Conservation (phyloP, 2,797 vertebrate species). For the Smutsia temminckii region DNA sequence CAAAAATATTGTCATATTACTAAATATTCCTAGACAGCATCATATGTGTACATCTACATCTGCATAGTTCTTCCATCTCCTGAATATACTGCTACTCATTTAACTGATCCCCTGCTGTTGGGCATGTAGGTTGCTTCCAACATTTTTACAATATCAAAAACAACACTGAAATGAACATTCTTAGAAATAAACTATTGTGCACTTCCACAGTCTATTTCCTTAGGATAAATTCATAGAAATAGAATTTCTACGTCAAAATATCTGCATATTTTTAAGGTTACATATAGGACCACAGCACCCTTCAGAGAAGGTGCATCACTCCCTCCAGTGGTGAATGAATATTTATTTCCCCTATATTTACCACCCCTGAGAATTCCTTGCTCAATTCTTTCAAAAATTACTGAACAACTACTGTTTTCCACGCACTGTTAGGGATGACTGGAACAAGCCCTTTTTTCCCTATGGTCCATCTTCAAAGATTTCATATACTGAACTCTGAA, state of each 20-base stretch:
- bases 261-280: background rate
- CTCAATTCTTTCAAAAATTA: background rate
- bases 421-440: background rate
- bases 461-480: background rate
- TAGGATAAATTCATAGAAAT: background rate
- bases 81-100: background rate
- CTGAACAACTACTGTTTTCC: background rate
- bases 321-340: background rate
- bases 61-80: background rate
- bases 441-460: background rate
- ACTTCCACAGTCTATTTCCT: background rate
- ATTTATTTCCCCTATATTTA: background rate
- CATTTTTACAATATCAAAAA: background rate
- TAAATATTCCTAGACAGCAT: background rate
- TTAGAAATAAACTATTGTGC: background rate
- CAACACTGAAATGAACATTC: background rate
- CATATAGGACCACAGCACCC: background rate
- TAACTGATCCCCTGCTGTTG: background rate
- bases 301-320: background rate
- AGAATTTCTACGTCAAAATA: constrained; percentile 31
- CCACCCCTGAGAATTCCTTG: background rate
- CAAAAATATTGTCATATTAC: background rate
- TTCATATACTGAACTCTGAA: background rate
- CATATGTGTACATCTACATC: background rate
- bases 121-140: background rate